Base-by-base conservation (phyloP, 2,113 vertebrate species). In the Nestor notabilis region DNA sequence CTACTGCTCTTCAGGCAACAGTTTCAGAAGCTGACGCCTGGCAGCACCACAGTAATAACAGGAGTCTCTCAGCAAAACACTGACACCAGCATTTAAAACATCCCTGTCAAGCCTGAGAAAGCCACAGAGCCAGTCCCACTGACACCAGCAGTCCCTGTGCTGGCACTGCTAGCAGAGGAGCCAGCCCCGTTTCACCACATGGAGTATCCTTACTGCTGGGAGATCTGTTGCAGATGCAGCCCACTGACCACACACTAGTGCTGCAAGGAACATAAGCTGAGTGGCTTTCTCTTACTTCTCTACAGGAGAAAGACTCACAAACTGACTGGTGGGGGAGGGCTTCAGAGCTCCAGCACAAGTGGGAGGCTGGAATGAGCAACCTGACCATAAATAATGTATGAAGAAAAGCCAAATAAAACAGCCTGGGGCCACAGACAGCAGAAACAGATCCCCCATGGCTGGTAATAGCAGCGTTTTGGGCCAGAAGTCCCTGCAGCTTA, bases 401-500 rank as follows among this genome's bases (percentile, higher is more conserved):
- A 52, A 60, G 5, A 88, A 79, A 66, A 27, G 46, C 10, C 52
- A 79, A 5, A 2, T 61, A 33, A 49, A 76, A 50, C 8, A 79
- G 33, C 41, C 41, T 75, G 58, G 21, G 79, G 33, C 39, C 17
- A 46, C 35, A 41, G 39, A 31, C 37, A 86, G 66, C 47, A 76
- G 41, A 50, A 37, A 20, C 0, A 1, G 33, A 69, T 10, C 10
- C 46, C 18, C 31, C 19, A 14, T 20, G 47, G 39, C 52, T 46
- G n/a, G 25, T 39, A 49, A 71, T 24, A 64, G 71, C 13, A 63
- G 11, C 2, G 14, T 27, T 31, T 71, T 0, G 0, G 68, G 50
- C 39, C 50, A 50, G 10, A 44, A 46, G 13, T 47, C 65, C 29
- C 35, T 64, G 35, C 16, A 74, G 44, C 82, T 56, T 52, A 27